These are phyloP conservation scores for Drosophila murphyi DNA, from an alignment of 1,140 invertebrate species.

Conservation along the genomic window DNA sequence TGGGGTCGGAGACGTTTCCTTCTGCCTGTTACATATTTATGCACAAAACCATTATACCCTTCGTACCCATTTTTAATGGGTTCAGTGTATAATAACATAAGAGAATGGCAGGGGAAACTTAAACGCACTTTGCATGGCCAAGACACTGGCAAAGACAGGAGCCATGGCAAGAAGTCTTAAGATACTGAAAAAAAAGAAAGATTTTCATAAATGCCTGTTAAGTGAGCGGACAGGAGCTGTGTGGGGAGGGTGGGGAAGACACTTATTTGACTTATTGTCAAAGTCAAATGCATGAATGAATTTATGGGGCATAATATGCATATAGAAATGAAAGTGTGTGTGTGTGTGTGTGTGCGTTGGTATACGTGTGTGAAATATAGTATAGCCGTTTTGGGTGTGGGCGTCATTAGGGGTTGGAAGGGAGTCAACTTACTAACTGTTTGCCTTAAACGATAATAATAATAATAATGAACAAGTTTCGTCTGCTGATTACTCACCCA, in stretches of 20 bases:
- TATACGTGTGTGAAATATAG: conserved; percentile 19
- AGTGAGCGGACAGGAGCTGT: neutral
- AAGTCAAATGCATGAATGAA: conserved; percentile 64
- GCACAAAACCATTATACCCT: too few species aligned
- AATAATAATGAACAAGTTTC: conserved; percentile 20
- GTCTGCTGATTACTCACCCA: conserved; percentile 69
- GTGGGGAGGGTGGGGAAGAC: neutral
- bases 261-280: conserved; percentile 59
- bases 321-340: conserved; percentile 6
- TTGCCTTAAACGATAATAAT: conserved; percentile 24
- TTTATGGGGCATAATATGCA: conserved; percentile 47
- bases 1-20: too few species aligned
- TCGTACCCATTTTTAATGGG: too few species aligned
- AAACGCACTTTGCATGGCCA: conserved; percentile 28
- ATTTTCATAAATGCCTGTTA: conserved; percentile 59
- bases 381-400: too few species aligned
- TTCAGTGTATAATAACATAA: too few species aligned
- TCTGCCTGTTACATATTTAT: too few species aligned
- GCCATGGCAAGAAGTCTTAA: neutral
- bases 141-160: conserved; percentile 20
- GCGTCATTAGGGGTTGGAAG: conserved; percentile 1
- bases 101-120: conserved; percentile 14
- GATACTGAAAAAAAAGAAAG: conserved; percentile 1
- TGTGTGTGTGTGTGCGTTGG: conserved; percentile 7
- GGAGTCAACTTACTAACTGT: too few species aligned